Evolutionary conservation across 2,888 invertebrate species (phyloP), one percentile per base, ranked within the genome.

Genomic region (Unio pictorum): DNA sequence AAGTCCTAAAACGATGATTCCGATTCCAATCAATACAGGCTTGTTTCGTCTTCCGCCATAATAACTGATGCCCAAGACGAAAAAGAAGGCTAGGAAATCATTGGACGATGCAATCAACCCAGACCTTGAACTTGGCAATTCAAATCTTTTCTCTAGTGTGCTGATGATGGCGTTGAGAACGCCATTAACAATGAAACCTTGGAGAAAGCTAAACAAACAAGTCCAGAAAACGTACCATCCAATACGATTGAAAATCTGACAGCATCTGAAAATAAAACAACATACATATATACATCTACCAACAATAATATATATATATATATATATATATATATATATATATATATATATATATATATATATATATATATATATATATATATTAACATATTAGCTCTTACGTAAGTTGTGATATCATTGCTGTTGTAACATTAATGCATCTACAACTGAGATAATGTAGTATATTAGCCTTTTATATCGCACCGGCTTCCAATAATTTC

Each of bases 61-160:
- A 61, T 75, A 81, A 67, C 81, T 81, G 60, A 81, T 71, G 3
- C 69, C 66, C 17, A 81, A 64, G 6, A 79, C 81, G 4, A 81
- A 66, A 55, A 81, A 76, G 60, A 78, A 74, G 0, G 81, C 81
- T 30, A 79, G 62, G 28, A 81, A 81, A 72, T 81, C 81, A 60
- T 81, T 81, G 18, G 81, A 79, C 56, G 79, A 79, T 26, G 75
- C 79, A 15, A 81, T 78, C 18, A 79, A 72, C n/a, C 79, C 79
- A 3, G 79, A 76, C 57, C 75, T 74, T 4, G 81, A 79, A 61
- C 81, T 81, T 11, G 78, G 76, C 26, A 81, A 70, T 23, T 79
- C 79, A 61, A 78, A 81, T 30, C 81, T 67, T 55, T 73, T 79
- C 61, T 81, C 81, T 26, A 79, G 64, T 1, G 81, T 79, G 20